Evolutionary conservation across 2,888 invertebrate species (phyloP).

Genomic region (Lithophane ornitopus): DNA sequence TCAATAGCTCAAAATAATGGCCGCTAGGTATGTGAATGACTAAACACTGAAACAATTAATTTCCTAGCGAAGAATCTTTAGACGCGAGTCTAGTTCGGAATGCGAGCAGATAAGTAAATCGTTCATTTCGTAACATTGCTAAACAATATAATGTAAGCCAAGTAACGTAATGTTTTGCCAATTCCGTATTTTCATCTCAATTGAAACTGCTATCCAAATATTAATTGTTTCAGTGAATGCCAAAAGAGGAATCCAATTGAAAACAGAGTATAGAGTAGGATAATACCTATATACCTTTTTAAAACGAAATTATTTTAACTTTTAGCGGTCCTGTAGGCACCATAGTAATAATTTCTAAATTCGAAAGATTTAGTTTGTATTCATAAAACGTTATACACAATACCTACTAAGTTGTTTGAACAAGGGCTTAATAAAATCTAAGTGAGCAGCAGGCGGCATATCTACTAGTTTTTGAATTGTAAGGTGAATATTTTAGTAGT

Average conservation of each 20-base stretch:
- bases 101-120: constrained; percentile 34
- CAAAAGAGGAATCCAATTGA: neutral
- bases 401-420: no score
- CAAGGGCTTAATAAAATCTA: no score
- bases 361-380: neutral
- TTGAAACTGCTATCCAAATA: neutral
- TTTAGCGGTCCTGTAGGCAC: neutral
- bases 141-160: constrained; percentile 13
- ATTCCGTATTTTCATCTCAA: neutral
- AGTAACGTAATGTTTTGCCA: constrained; percentile 17
- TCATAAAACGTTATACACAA: neutral
- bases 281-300: neutral
- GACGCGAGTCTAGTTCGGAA: constrained; percentile 4
- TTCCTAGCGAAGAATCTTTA: constrained; percentile 31
- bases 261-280: neutral
- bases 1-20: constrained; percentile 46
- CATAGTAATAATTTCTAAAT: neutral
- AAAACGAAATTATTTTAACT: neutral
- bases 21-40: constrained; percentile 3
- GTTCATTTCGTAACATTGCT: constrained; percentile 8
- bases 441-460: neutral
- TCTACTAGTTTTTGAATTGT: neutral
- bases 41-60: constrained; percentile 45
- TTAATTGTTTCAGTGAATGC: neutral
- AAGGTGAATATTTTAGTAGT: neutral